Evolutionary conservation across 2,113 vertebrate genomes (phyloP).

Genomic region (Pituophis catenifer): DNA sequence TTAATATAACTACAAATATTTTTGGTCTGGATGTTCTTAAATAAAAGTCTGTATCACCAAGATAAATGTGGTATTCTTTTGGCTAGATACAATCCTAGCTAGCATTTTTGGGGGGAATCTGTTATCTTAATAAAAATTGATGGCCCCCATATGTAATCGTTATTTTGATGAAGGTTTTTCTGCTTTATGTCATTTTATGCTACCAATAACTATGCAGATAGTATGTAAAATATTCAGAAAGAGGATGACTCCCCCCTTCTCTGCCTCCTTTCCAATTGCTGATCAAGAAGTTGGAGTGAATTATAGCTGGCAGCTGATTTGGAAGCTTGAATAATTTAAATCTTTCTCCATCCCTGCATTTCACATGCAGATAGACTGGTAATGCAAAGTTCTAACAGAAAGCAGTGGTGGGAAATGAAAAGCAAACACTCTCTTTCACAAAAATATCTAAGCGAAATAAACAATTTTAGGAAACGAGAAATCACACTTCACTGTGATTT

Average conservation of each 20-base stretch:
- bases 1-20: conserved; percentile 15
- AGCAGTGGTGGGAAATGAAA: conserved; percentile 1
- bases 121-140: conserved; percentile 53
- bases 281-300: conserved; percentile 58
- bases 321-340: conserved; percentile 62
- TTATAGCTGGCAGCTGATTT: conserved; percentile 52
- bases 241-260: background rate
- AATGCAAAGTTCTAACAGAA: conserved; percentile 31
- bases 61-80: conserved; percentile 12
- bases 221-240: conserved; percentile 61
- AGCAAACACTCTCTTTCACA: background rate
- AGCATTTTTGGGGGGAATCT: conserved; percentile 42
- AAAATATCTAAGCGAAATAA: background rate
- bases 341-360: conserved; percentile 37
- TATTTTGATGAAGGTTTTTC: conserved; percentile 39
- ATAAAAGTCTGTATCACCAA: conserved; percentile 43
- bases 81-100: conserved; percentile 28
- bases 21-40: conserved; percentile 32
- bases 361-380: conserved; percentile 40
- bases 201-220: conserved; percentile 57
- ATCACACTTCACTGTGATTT: background rate
- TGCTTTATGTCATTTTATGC: conserved; percentile 58
- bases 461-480: background rate
- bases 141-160: conserved; percentile 37
- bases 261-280: conserved; percentile 46